phyloP scores from a whole-genome alignment of 1,140 invertebrate species.

The Atta colombica region DNA sequence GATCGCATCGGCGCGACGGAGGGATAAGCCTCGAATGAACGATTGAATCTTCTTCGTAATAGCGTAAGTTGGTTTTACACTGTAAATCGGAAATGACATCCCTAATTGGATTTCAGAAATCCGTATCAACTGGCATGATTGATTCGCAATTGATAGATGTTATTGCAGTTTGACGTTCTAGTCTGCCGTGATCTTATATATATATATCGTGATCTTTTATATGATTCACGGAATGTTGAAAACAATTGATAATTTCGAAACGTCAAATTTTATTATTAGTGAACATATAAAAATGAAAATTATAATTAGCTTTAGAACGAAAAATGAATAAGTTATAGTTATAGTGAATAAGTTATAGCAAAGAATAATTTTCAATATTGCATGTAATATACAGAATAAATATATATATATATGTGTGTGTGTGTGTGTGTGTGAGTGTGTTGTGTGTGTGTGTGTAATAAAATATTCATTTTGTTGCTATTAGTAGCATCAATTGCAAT shows the following conservation, averaged over 20 bases:
- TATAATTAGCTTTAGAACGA: neutral
- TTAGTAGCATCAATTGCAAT: neutral
- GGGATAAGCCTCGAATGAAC: constrained; percentile 20
- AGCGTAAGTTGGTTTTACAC: constrained; percentile 10
- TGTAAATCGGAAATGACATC: constrained; percentile 3
- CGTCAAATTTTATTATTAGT: neutral
- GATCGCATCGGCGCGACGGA: constrained; percentile 12
- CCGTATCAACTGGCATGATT: neutral
- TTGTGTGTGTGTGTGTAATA: too few species aligned
- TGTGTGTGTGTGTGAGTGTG: too few species aligned
- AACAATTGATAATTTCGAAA: neutral
- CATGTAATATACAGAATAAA: neutral
- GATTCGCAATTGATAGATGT: constrained; percentile 5
- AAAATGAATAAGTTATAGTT: too few species aligned
- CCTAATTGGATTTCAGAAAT: constrained; percentile 13
- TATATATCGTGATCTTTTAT: neutral
- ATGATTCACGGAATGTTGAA: neutral
- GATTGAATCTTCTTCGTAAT: constrained; percentile 26
- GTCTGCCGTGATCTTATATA: neutral
- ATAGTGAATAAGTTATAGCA: neutral
- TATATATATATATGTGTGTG: too few species aligned
- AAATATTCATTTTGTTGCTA: too few species aligned
- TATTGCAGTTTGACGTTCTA: neutral
- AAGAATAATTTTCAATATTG: neutral
- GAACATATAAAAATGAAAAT: neutral